phyloP scores from a whole-genome alignment of 2,797 vertebrate species.

The Syngnathus rostellatus region DNA sequence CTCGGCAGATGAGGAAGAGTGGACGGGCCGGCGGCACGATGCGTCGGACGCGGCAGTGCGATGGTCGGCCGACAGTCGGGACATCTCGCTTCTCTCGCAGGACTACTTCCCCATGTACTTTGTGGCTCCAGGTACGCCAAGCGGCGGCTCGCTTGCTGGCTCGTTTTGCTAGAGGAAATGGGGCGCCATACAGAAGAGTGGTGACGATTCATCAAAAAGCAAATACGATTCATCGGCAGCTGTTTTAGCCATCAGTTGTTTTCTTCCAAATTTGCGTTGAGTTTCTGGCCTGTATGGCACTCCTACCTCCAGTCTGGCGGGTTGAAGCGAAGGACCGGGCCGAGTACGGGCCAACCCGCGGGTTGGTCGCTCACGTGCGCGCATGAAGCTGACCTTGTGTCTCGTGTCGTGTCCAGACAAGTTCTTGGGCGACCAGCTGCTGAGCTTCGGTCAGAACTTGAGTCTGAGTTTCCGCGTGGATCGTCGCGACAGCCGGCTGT shows the following conservation, averaged over 20 bases:
- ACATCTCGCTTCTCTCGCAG: conserved; percentile 83
- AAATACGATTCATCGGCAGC: no score
- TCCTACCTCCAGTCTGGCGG: no score
- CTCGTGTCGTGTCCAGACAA: conserved; percentile 64
- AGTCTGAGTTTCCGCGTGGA: conserved; percentile 85
- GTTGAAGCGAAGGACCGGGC: no score
- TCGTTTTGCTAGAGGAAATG: no score
- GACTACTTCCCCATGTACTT: conserved; percentile 94
- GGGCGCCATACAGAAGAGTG: no score
- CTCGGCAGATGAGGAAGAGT: conserved; percentile 75
- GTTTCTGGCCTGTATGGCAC: no score
- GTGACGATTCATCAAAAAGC: no score
- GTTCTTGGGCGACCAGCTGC: conserved; percentile 84
- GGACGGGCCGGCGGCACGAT: conserved; percentile 82
- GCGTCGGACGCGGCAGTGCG: conserved; percentile 70
- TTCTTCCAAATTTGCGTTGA: no score
- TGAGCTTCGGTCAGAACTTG: conserved; percentile 93
- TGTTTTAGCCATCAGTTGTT: no score
- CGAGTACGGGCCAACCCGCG: no score
- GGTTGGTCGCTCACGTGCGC: no score
- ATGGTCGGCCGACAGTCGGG: conserved; percentile 75
- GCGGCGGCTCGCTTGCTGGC: no score
- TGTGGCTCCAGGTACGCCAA: conserved; percentile 76
- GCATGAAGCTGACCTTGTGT: background rate
- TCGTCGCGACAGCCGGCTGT: conserved; percentile 82